Conservation (phyloP, 2,797 vertebrate species). For the Phalloptychus januarius region DNA sequence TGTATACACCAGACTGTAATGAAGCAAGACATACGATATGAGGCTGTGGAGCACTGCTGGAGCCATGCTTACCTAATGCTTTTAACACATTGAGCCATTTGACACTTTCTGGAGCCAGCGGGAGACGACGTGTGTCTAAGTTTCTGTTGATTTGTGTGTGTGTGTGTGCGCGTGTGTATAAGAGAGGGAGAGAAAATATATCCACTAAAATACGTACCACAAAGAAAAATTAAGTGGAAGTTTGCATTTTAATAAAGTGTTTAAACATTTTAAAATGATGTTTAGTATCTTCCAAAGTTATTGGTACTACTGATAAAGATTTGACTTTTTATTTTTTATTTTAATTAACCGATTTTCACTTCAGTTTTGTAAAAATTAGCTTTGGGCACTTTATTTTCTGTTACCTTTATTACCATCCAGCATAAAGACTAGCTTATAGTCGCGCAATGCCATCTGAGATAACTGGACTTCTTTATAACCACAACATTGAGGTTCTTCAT, state of each 20-base stretch:
- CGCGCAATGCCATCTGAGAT: too few species aligned
- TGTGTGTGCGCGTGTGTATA: constrained; percentile 4
- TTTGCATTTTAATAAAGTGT: constrained; percentile 4
- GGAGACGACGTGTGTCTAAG: constrained; percentile 24
- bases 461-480: too few species aligned
- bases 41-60: constrained; percentile 75
- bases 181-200: constrained; percentile 6
- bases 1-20: constrained; percentile 81
- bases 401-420: too few species aligned
- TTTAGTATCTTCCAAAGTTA: background rate
- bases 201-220: constrained; percentile 5
- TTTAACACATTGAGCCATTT: constrained; percentile 84
- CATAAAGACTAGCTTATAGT: too few species aligned
- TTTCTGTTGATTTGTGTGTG: constrained; percentile 10
- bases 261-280: background rate
- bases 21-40: constrained; percentile 82
- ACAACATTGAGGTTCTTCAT: too few species aligned
- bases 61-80: constrained; percentile 82
- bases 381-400: too few species aligned
- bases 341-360: background rate
- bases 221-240: background rate
- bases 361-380: background rate
- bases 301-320: background rate
- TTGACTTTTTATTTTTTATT: background rate
- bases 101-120: constrained; percentile 75